Conservation (phyloP, 2,113 vertebrate species). For the Oceanites oceanicus region DNA sequence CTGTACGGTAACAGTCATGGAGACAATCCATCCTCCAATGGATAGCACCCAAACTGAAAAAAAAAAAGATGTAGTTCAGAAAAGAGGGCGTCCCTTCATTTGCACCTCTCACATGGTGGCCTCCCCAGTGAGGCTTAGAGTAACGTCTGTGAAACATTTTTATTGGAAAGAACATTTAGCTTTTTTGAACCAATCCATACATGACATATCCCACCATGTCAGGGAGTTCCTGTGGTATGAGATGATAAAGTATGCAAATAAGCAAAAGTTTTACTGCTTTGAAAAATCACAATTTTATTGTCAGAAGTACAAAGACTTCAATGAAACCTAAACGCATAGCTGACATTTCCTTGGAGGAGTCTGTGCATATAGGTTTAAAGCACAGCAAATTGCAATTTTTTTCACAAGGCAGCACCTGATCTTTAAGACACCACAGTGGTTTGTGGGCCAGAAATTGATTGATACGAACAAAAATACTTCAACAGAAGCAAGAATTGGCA, state of each 20-base stretch:
- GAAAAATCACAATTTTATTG: neutral
- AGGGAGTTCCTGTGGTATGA: neutral
- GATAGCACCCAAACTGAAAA: neutral
- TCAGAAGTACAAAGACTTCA: neutral
- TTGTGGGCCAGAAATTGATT: neutral
- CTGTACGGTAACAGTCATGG: neutral
- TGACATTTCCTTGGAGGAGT: neutral
- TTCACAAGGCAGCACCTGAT: neutral
- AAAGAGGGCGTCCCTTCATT: neutral
- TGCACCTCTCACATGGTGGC: neutral
- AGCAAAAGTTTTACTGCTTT: neutral
- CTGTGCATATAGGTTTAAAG: neutral
- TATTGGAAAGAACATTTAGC: rapidly evolving
- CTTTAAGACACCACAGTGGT: neutral
- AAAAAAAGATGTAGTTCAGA: neutral
- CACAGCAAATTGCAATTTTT: neutral
- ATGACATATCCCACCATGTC: neutral
- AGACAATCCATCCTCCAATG: neutral
- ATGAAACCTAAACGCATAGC: neutral
- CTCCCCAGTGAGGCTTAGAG: neutral
- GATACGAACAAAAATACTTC: neutral
- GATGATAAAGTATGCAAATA: neutral
- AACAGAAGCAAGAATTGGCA: neutral
- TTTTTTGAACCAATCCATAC: neutral
- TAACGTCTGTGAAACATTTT: neutral